Evolutionary conservation across 2,113 vertebrate species (phyloP).

Genomic region (Engraulis encrasicolus): DNA sequence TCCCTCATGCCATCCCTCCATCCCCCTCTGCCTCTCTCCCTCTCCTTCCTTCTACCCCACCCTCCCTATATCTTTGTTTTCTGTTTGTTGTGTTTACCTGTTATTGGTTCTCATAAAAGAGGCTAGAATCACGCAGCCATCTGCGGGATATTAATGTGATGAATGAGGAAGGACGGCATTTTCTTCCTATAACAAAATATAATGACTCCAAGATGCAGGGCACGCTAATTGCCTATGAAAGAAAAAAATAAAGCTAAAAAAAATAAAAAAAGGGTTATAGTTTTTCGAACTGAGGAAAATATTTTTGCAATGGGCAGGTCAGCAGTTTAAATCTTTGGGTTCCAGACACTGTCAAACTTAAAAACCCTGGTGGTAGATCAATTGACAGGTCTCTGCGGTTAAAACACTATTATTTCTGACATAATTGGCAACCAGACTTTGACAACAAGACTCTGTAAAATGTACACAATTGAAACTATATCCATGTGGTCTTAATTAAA

Average conservation of each 20-base stretch:
- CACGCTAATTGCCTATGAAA: slow-evolving; percentile 46
- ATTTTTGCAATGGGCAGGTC: slow-evolving; percentile 1
- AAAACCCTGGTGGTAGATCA: neutral
- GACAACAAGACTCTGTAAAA: neutral
- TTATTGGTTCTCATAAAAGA: slow-evolving; percentile 38
- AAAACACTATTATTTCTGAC: slow-evolving; percentile 10
- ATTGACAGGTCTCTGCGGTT: neutral
- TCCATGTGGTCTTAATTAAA: slow-evolving; percentile 16
- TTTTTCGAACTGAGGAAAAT: neutral
- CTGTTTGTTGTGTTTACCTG: slow-evolving; percentile 31
- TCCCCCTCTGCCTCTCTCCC: neutral
- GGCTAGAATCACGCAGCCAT: slow-evolving; percentile 43
- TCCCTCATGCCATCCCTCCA: neutral
- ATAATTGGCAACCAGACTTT: neutral
- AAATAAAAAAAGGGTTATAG: slow-evolving; percentile 38
- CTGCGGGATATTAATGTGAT: slow-evolving; percentile 53
- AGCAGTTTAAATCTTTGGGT: neutral
- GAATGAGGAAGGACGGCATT: slow-evolving; percentile 47
- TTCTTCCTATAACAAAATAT: slow-evolving; percentile 55
- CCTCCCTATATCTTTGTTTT: neutral
- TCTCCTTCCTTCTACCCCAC: too few relatives aligned
- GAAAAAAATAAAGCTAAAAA: too few relatives aligned
- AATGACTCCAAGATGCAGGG: slow-evolving; percentile 47
- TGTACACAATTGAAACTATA: neutral
- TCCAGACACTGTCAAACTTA: neutral